phyloP scores from a whole-genome alignment of 2,888 invertebrate species.

The Netelia fuscicornis region DNA sequence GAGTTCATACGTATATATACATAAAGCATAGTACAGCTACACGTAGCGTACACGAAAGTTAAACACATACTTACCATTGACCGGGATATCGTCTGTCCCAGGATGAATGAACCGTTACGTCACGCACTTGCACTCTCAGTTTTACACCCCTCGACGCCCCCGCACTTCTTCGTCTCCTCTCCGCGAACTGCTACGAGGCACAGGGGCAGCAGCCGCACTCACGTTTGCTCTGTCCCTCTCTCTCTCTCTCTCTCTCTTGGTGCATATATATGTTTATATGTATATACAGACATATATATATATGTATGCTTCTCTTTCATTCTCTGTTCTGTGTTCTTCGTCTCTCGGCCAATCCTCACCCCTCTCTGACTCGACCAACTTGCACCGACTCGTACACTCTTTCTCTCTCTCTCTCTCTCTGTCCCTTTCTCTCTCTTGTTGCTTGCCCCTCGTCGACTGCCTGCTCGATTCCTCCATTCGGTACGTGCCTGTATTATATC shows the following conservation, averaged over 20 bases:
- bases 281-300: conserved; percentile 38
- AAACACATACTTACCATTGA: conserved; percentile 81
- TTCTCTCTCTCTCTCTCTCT: conserved; percentile 44
- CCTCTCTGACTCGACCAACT: background rate
- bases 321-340: conserved; percentile 42
- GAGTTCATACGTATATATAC: conserved; percentile 30
- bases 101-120: conserved; percentile 84
- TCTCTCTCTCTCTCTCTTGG: conserved; percentile 75
- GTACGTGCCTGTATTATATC: conserved; percentile 78
- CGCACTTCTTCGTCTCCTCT: conserved; percentile 51
- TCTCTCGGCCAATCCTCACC: conserved; percentile 54
- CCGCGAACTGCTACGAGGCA: conserved; percentile 58
- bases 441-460: conserved; percentile 83
- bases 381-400: conserved; percentile 30
- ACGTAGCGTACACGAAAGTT: conserved; percentile 51
- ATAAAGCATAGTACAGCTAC: conserved; percentile 56
- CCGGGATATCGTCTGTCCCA: conserved; percentile 83
- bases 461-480: conserved; percentile 79
- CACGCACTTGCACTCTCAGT: conserved; percentile 82
- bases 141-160: conserved; percentile 69
- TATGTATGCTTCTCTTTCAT: conserved; percentile 41
- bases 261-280: conserved; percentile 59
- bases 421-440: conserved; percentile 37
- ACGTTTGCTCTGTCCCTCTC: conserved; percentile 70
- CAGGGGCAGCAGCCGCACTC: conserved; percentile 47